A percentile compares a stretch with the other conserved stretches of the same genome.
phyloP scores from a whole-genome alignment of 1,140 invertebrate genomes.

The Megathymus violae region DNA sequence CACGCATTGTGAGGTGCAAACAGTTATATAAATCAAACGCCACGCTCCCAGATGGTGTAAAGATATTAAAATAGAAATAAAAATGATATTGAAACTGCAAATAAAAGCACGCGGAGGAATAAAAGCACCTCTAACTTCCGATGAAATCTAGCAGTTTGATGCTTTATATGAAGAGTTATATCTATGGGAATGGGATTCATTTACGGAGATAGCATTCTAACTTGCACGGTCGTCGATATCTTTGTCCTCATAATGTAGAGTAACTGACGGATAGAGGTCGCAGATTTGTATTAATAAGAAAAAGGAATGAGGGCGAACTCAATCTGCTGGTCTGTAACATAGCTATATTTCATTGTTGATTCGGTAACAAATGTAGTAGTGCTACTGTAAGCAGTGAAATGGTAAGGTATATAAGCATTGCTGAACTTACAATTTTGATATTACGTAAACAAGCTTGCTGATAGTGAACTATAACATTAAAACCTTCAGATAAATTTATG shows the following conservation, averaged over 20 bases:
- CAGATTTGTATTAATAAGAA: background rate
- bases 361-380: too few relatives aligned
- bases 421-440: too few relatives aligned
- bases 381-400: too few relatives aligned
- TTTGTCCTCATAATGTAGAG: slow-evolving; percentile 53
- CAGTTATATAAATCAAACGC: slow-evolving; percentile 9
- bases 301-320: too few relatives aligned
- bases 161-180: slow-evolving; percentile 33
- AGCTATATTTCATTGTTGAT: too few relatives aligned
- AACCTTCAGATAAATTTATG: too few relatives aligned
- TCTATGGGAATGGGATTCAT: slow-evolving; percentile 61
- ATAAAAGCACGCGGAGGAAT: slow-evolving; percentile 28
- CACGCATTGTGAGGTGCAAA: background rate
- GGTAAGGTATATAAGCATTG: too few relatives aligned
- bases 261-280: slow-evolving; percentile 33
- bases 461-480: too few relatives aligned
- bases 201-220: slow-evolving; percentile 72
- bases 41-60: slow-evolving; percentile 3
- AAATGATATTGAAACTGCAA: slow-evolving; percentile 32
- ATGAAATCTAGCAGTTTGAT: slow-evolving; percentile 26
- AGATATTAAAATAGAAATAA: slow-evolving; percentile 26
- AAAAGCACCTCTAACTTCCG: slow-evolving; percentile 30
- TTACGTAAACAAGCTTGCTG: too few relatives aligned
- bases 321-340: too few relatives aligned
- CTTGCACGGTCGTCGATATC: slow-evolving; percentile 64